Evolutionary conservation across 2,888 invertebrate species (phyloP), one percentile per base, ranked within the genome.

Genomic region (Odontomyia ornata): DNA sequence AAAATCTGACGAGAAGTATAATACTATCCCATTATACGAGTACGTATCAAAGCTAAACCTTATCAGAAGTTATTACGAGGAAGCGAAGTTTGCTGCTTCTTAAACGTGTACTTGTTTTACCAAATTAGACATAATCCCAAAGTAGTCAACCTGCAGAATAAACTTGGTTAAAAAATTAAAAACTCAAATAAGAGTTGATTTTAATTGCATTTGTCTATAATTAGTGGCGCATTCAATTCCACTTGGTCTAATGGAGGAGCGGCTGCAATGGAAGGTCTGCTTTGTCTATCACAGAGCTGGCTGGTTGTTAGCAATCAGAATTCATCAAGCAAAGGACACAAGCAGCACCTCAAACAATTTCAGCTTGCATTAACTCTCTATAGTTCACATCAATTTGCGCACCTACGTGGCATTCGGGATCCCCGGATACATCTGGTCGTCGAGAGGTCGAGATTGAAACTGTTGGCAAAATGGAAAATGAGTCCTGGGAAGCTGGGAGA

Each of bases 121-220:
- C n/a, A n/a, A n/a, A n/a, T 36, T 36, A 36, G 36, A 36, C 5
- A 36, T 5, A 36, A 9, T 36, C 9, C 36, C 36, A 9, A 36
- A 36, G 9, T 36, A 3, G 36, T 36, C 36, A n/a, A n/a, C n/a
- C n/a, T n/a, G n/a, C n/a, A 5, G 36, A 36, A 36, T 5, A 5
- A 36, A 36, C 9, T 9, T 36, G 36, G 3, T 36, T 36, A 9
- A 23, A 57, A 73, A 73, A 73, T 60, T 57, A 57, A 60, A 73
- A 73, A 60, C 73, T 73, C 73, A 23, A 76, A 36, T 25, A 15
- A 18, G 77, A 67, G 75, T 65, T 79, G 77, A 77, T 77, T 79
- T 77, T 79, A 79, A 79, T 79, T 78, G 77, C 77, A 75, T 79
- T 78, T 78, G 77, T 78, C 75, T 77, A 73, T 78, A 79, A 79